Base-by-base conservation (phyloP, 2,113 vertebrate species). In the Eolophus roseicapilla region DNA sequence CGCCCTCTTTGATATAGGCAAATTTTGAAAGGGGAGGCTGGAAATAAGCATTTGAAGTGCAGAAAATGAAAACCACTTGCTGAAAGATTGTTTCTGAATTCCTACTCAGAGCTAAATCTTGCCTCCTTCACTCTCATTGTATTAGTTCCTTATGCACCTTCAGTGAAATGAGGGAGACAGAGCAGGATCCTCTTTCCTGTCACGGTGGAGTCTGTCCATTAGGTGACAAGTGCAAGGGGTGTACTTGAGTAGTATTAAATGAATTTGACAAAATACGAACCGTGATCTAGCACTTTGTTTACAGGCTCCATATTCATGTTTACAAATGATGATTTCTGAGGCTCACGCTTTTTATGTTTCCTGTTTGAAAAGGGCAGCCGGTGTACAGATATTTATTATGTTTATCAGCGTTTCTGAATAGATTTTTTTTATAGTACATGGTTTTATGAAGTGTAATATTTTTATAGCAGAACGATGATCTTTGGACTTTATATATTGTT, bases 371-470 rank as follows among this genome's bases (percentile, higher is more conserved):
- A 46, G 78, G 92, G 93, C 85, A 91, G 88, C 88, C 84, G 1
- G 96, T 97, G 92, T 97, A 96, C 95, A 97, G 93, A 83, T 97
- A 97, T 97, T 97, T 98, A 96, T 98, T 97, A 96, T 49, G 95
- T 95, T 98, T 97, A 97, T 92, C 93, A 95, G 95, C 94, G 35
- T 97, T 98, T 97, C 95, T 52, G 91, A 97, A 93, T 83, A 95
- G 94, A 91, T 94, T 97, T 98, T 98, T 98, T 98, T 96, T 29
- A 91, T 94, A 98, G 97, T 96, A 97, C 80, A 86, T 97, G 97
- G 92, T 97, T 98, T 98, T 98, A 97, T 97, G 97, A 98, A 97
- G 96, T 96, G 95, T 95, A 92, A 94, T 97, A 71, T 97, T 97
- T 98, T 98, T 95, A 97, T 97, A 95, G 95, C 85, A 91, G 94